phyloP scores from a whole-genome alignment of 2,888 invertebrate species.

The Tyria jacobaeae region DNA sequence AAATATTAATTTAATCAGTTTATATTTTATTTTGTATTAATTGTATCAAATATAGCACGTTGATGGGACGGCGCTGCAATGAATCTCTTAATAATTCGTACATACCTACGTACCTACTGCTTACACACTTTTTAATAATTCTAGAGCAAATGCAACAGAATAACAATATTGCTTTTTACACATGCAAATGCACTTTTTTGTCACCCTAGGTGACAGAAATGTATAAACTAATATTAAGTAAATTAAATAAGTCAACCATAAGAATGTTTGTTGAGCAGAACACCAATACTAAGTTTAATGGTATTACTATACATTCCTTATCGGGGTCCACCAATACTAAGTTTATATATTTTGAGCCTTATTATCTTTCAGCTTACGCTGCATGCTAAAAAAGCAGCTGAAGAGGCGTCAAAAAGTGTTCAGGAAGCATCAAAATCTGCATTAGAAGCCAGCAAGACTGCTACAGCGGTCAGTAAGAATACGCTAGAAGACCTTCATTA shows the following conservation, averaged over 20 bases:
- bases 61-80: background rate
- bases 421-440: conserved; percentile 95
- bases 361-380: conserved; percentile 89
- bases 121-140: too few relatives aligned
- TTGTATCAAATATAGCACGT: background rate
- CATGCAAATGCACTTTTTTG: background rate
- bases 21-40: background rate
- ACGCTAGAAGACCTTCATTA: conserved; percentile 95
- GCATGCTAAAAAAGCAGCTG: conserved; percentile 95
- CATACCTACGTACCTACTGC: background rate
- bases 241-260: background rate
- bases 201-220: background rate
- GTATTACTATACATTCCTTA: background rate
- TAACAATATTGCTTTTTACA: background rate
- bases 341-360: too few relatives aligned
- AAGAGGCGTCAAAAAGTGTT: conserved; percentile 92
- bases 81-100: background rate
- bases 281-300: background rate
- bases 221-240: too few relatives aligned
- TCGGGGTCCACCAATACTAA: too few relatives aligned
- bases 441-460: conserved; percentile 94
- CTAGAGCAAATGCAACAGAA: too few relatives aligned
- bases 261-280: background rate
- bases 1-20: background rate
- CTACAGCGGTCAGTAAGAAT: conserved; percentile 95